phyloP scores from a whole-genome alignment of 2,113 vertebrate genomes.

The Onychorhynchus coronatus region DNA sequence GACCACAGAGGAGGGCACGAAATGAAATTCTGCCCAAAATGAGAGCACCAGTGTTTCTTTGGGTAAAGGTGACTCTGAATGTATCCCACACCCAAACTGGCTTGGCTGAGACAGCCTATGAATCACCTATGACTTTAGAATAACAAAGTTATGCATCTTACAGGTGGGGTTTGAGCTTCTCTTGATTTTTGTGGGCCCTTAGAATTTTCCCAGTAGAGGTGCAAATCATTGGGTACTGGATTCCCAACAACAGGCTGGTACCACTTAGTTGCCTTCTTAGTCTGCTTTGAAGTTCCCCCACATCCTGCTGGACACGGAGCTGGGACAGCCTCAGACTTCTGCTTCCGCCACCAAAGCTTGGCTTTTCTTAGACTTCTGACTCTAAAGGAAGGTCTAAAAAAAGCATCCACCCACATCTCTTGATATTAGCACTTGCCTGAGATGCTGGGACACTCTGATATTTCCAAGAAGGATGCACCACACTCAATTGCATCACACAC shows the following conservation, averaged over 20 bases:
- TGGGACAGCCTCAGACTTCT: not conserved
- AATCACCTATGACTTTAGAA: not conserved
- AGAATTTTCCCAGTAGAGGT: not conserved
- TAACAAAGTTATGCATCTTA: not conserved
- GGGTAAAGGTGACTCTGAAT: not conserved
- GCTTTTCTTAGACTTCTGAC: not conserved
- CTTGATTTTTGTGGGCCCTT: not conserved
- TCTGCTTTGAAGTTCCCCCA: not conserved
- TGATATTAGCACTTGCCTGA: not conserved
- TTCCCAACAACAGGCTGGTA: not conserved
- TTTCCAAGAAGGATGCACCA: not conserved
- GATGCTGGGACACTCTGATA: not conserved
- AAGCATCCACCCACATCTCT: not conserved
- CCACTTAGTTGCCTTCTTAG: not conserved
- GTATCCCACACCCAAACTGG: not conserved
- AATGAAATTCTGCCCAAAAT: rapidly evolving
- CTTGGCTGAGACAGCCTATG: not conserved
- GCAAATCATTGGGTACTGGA: rapidly evolving
- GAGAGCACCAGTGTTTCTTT: rapidly evolving
- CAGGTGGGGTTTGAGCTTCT: not conserved
- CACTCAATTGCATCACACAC: not conserved
- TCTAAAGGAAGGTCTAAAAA: not conserved
- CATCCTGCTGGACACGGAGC: not conserved
- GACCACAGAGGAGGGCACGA: not conserved
- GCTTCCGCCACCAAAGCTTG: not conserved